Evolutionary conservation across 2,888 invertebrate genomes (phyloP), one percentile per base, ranked within the genome.

Genomic region (Heliconius sara): DNA sequence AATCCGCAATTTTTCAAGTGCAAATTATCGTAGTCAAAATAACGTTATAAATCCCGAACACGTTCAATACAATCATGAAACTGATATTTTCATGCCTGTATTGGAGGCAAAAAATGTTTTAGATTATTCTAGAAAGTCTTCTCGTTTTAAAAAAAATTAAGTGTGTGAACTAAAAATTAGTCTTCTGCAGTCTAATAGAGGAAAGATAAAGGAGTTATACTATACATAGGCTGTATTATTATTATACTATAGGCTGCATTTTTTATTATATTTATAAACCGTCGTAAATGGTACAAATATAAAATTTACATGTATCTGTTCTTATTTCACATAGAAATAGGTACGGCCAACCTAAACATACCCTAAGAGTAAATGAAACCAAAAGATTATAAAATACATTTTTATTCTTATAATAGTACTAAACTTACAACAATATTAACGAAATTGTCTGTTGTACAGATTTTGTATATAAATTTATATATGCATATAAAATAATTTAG

Each of bases 371-470:
- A 4, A 16, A 30, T 73, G 9, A 43, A 76, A 70, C 47, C 68
- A 52, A 63, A 43, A 66, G n/a, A 71, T 79, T 63, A 66, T 74
- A 52, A 34, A 57, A 72, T 72, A 72, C n/a, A 68, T 81, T 77
- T 71, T 83, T 84, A 81, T 82, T 78, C 83, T 84, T 63, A 82
- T 81, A 79, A 83, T 83, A 82, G 72, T 80, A 79, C 72, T 79
- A 79, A 83, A 79, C 81, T 84, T 81, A 83, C 19, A 83, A 83
- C 76, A 81, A 83, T 79, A 76, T 71, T 57, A 81, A 80, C 80
- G 75, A 68, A 67, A 78, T 65, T 79, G 63, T 85, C 84, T 85
- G 85, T 85, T 83, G 79, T 73, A 85, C 84, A 85, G 83, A 84
- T 83, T 80, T 65, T 80, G 77, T 67, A 83, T 71, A n/a, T 70